Base-by-base conservation (phyloP, 2,113 vertebrate species). In the Nematolebias whitei region DNA sequence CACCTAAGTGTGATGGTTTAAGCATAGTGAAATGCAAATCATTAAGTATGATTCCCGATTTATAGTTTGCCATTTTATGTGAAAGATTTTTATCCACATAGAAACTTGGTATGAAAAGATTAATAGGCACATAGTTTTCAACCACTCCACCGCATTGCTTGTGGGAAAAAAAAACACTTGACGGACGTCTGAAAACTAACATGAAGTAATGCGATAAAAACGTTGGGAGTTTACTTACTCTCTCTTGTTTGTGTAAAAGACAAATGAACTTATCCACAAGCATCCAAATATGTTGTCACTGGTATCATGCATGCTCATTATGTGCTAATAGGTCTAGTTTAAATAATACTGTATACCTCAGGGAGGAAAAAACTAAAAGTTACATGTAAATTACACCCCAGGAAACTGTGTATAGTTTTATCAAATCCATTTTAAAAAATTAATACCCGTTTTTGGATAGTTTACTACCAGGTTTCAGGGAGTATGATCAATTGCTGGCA, bases 401-500 rank as follows among this genome's bases (percentile, higher is more conserved):
- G 26, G 3, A n/a, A 29, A 29, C 7, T 29, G 26, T 29, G 26
- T 29, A 29, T 29, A 29, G 7, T 7, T 29, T 29, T 29, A 7
- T 29, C 7, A 29, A 29, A 29, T 29, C 26, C 26, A 7, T 29
- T 4, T 4, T 29, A 29, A 3, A 29, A 7, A 29, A 29, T 3
- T 29, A 7, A 29, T 7, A 4, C 3, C 26, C 7, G 26, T 29
- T 29, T 7, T 29, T 29, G 26, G 26, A 29, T 29, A 7, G 26
- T 29, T 29, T 29, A 29, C 26, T 19, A 61, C 20, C 20, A 50
- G 26, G 19, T 11, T 59, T n/a, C n/a, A n/a, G n/a, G n/a, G n/a
- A n/a, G n/a, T n/a, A n/a, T 44, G 22, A 32, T 55, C 15, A 50
- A 29, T 39, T 15, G 3, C 63, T 70, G 38, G 38, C 39, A 59